Conservation (phyloP, 2,113 vertebrate species). For the Aythya baeri region DNA sequence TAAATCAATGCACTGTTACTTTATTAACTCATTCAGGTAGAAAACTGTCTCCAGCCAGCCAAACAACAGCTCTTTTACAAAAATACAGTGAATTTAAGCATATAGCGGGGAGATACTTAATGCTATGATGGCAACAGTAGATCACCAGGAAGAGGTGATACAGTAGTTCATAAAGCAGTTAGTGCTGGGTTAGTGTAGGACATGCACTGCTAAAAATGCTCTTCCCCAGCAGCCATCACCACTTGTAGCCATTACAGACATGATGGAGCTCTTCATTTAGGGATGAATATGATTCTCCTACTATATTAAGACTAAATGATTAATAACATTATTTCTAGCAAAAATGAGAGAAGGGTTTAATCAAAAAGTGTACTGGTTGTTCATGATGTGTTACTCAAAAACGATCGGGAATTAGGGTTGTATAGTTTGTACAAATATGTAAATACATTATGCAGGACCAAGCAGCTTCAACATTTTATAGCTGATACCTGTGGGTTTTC, state of each 20-base stretch:
- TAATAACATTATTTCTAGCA: neutral
- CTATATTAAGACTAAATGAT: neutral
- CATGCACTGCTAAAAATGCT: neutral
- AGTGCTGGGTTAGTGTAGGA: neutral
- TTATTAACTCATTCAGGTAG: constrained; percentile 32
- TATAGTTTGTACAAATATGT: neutral
- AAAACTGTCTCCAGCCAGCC: constrained; percentile 34
- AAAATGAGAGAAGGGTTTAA: neutral
- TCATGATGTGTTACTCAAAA: neutral
- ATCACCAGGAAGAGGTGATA: neutral
- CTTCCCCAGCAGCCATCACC: neutral
- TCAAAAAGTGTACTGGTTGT: neutral
- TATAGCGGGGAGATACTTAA: neutral
- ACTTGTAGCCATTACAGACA: neutral
- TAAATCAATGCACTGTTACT: neutral
- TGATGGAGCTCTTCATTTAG: neutral
- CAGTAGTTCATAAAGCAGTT: neutral
- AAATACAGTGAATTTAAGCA: neutral
- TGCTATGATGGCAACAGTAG: neutral
- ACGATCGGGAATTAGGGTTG: neutral
- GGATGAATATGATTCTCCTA: neutral
- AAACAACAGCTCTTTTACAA: constrained; percentile 31
- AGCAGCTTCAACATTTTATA: neutral
- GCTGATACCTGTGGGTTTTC: neutral
- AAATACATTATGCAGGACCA: neutral